Percentiles rank a stretch among this genome's conserved stretches.
phyloP scores from a whole-genome alignment of 1,140 invertebrate species.

The Hermetia illucens region DNA sequence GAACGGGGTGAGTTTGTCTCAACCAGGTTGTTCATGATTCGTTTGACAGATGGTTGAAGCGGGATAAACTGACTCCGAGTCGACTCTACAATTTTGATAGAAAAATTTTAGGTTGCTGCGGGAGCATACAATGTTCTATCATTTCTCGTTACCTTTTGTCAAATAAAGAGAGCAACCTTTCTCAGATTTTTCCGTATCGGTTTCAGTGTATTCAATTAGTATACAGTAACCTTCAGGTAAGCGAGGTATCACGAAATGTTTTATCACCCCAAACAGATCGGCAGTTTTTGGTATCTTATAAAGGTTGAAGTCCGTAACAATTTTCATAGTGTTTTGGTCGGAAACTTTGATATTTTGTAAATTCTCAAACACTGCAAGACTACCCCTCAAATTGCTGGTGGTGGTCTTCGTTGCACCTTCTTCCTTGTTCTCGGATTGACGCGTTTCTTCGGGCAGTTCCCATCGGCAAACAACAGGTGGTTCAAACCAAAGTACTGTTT shows the following conservation, averaged over 20 bases:
- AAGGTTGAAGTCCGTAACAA: conserved; percentile 23
- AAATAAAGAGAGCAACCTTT: too few relatives aligned
- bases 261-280: conserved; percentile 22
- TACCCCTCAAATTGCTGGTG: too few relatives aligned
- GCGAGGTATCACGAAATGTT: conserved; percentile 26
- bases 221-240: conserved; percentile 25
- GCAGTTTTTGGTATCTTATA: conserved; percentile 20
- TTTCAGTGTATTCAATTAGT: conserved; percentile 17
- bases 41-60: too few relatives aligned
- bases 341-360: too few relatives aligned
- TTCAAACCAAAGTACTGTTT: conserved; percentile 68
- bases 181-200: too few relatives aligned
- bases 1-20: conserved; percentile 17
- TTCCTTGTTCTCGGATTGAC: conserved; percentile 15
- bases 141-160: too few relatives aligned
- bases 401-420: conserved; percentile 2
- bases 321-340: not conserved
- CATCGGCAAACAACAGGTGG: conserved; percentile 66
- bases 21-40: not conserved
- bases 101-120: too few relatives aligned
- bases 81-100: too few relatives aligned
- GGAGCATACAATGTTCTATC: too few relatives aligned
- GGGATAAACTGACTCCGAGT: too few relatives aligned
- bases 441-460: conserved; percentile 34
- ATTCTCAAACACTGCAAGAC: too few relatives aligned